phyloP scores from a whole-genome alignment of 2,888 invertebrate species.

The Clusia tigrina region DNA sequence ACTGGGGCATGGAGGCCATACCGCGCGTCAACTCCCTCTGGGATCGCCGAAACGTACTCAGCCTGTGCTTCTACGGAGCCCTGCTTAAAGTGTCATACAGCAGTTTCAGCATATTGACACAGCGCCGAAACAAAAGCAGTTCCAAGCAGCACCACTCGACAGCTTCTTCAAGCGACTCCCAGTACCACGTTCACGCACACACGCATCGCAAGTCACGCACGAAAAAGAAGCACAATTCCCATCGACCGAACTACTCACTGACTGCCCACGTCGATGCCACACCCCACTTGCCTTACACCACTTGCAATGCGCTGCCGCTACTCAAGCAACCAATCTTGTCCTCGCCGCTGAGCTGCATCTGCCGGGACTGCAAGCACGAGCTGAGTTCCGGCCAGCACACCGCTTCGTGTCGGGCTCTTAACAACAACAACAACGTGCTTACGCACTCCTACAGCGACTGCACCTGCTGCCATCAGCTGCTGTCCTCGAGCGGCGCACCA shows the following conservation, averaged over 20 bases:
- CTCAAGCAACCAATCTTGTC: slow-evolving; percentile 13
- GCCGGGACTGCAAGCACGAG: slow-evolving; percentile 75
- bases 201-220: slow-evolving; percentile 60
- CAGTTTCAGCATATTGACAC: slow-evolving; percentile 44
- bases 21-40: slow-evolving; percentile 80
- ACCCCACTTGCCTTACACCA: slow-evolving; percentile 18
- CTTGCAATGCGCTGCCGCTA: slow-evolving; percentile 34
- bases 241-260: no score
- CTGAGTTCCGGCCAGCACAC: slow-evolving; percentile 73
- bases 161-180: slow-evolving; percentile 37
- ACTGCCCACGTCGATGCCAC: no score
- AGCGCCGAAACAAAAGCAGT: slow-evolving; percentile 31
- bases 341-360: slow-evolving; percentile 59
- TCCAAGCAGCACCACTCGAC: slow-evolving; percentile 28
- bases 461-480: slow-evolving; percentile 49
- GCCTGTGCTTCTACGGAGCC: slow-evolving; percentile 77
- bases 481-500: slow-evolving; percentile 47
- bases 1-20: slow-evolving; percentile 99
- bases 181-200: slow-evolving; percentile 53
- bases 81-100: slow-evolving; percentile 54
- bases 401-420: slow-evolving; percentile 73
- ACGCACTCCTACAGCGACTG: slow-evolving; percentile 35
- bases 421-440: slow-evolving; percentile 66
- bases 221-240: slow-evolving; percentile 53
- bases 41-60: slow-evolving; percentile 82